Evolutionary conservation across 2,888 invertebrate genomes (phyloP), one percentile per base, ranked within the genome.

Genomic region (Rotaria sp.): DNA sequence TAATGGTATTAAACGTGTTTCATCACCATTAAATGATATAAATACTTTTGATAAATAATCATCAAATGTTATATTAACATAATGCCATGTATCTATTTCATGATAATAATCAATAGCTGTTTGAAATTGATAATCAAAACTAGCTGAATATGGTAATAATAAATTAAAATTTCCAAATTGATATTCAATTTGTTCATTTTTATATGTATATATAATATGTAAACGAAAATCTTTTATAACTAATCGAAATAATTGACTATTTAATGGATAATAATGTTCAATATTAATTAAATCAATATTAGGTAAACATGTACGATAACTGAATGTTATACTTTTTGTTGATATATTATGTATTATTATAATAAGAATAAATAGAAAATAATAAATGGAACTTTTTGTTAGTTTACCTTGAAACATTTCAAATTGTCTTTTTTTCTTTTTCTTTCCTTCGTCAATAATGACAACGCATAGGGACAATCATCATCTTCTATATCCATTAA

Each of bases 41-140:
- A 67, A 67, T 80, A 45, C 38, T 45, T 45, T 45, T 11, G 75
- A 80, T 24, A 26, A 11, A 80, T 80, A 11, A 41, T 80, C 41
- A 45, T 38, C 24, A 26, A 80, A 80, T 80, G 75, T 80, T 26
- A 45, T 15, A 26, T 80, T 38, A 26, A 80, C 75, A 80, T 80
- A 45, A 26, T 80, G 75, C 75, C 75, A 80, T 80, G 75, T 45
- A 41, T 38, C 45, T 2, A 80, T 80, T 24, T 80, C 41, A 80
- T 80, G 75, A 45, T 80, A 80, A 80, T 80, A 80, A 80, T 80
- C 45, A 45, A 80, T 80, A 24, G 75, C 75, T 45, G 75, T 45
- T 80, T 80, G 41, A 41, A 80, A 80, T 45, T 80, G 75, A 80
- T 45, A 41, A 80, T 80, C 38, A 13, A 45, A 80, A 41, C 41